Conservation (phyloP, 2,797 vertebrate species). For the Phylloscopus collybita region DNA sequence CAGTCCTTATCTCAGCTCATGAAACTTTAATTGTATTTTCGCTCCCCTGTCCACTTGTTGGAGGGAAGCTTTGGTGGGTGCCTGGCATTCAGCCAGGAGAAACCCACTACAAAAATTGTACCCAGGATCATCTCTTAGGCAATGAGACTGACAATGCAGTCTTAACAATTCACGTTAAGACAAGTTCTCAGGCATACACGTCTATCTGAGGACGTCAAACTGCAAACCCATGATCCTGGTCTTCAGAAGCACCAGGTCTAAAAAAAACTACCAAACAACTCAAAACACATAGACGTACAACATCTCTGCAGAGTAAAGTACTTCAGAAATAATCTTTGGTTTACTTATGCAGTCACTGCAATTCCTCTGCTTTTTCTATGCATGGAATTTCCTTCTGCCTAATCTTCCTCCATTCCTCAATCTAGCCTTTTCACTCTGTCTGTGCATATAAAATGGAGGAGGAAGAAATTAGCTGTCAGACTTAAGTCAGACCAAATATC, state of each 20-base stretch:
- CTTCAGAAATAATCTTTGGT: neutral
- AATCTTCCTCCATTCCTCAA: neutral
- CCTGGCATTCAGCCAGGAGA: neutral
- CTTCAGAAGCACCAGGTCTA: neutral
- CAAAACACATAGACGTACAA: neutral
- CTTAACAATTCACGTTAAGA: neutral
- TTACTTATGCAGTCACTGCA: neutral
- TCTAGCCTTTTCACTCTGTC: neutral
- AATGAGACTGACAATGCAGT: neutral
- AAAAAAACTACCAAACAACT: neutral
- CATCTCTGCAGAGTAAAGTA: neutral
- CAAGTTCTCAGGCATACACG: neutral
- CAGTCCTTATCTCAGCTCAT: neutral
- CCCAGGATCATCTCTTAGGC: neutral
- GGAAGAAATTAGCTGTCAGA: neutral
- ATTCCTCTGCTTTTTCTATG: neutral
- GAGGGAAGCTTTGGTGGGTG: neutral
- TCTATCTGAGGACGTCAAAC: neutral
- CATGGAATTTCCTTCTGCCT: neutral
- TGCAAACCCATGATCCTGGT: neutral
- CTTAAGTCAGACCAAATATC: neutral
- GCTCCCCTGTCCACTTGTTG: neutral
- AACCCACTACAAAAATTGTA: neutral
- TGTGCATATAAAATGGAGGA: neutral
- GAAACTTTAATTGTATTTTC: neutral